Conservation (phyloP, 1,140 invertebrate genomes). For the Ditylenchus dipsaci region DNA sequence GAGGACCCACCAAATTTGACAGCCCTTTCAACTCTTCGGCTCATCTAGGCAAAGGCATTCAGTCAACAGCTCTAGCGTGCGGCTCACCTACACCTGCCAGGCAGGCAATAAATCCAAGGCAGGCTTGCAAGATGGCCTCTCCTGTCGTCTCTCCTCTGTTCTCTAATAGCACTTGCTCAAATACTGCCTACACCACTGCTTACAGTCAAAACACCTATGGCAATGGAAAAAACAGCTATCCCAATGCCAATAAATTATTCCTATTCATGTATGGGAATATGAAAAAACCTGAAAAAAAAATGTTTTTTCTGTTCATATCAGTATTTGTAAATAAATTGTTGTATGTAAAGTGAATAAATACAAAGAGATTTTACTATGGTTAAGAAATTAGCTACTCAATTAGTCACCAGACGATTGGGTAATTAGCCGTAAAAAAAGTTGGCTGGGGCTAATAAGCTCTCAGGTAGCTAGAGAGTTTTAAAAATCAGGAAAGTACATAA, state of each 20-base stretch:
- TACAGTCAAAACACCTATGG: not conserved
- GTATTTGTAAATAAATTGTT: not conserved
- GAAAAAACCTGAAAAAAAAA: not conserved
- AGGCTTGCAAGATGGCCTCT: no score
- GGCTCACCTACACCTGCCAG: not conserved
- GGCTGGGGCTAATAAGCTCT: no score
- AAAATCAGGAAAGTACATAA: no score
- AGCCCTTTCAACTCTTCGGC: not conserved
- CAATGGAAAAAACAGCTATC: not conserved
- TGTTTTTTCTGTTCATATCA: not conserved
- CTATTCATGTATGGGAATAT: not conserved
- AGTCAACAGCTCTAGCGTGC: not conserved
- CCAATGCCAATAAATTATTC: not conserved
- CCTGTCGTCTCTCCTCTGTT: not conserved
- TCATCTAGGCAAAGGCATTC: not conserved
- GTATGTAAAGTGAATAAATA: no score
- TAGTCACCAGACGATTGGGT: no score
- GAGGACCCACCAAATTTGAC: not conserved
- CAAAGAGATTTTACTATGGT: no score
- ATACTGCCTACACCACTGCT: not conserved
- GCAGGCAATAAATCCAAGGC: no score
- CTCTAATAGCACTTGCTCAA: not conserved
- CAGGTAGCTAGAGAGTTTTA: no score
- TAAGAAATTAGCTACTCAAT: no score
- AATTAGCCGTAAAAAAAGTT: no score